Evolutionary conservation across 2,888 invertebrate genomes (phyloP).

Genomic region (Malachius bipustulatus): DNA sequence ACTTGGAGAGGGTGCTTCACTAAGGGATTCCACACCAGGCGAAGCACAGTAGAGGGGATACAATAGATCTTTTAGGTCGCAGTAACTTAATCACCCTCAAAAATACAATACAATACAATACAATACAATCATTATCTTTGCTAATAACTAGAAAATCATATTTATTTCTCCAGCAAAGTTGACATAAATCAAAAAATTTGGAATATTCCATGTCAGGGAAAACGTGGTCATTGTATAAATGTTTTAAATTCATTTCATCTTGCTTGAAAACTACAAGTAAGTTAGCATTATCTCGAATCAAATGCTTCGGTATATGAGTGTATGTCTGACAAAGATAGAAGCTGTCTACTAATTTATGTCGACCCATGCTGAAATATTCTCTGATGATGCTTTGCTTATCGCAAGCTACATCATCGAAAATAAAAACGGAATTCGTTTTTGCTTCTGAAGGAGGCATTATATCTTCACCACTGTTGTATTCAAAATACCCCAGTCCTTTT

Average conservation of each 20-base stretch:
- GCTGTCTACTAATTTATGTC: too few species aligned
- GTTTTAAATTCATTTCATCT: slow-evolving; percentile 10
- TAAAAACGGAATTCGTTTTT: slow-evolving; percentile 26
- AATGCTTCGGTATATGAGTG: too few species aligned
- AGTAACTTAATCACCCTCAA: too few species aligned
- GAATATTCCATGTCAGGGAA: slow-evolving; percentile 9
- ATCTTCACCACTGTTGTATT: slow-evolving; percentile 18
- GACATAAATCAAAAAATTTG: slow-evolving; percentile 7
- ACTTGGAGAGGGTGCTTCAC: too few species aligned
- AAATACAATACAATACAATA: too few species aligned
- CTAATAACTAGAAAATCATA: slow-evolving; percentile 8
- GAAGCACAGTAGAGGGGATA: too few species aligned
- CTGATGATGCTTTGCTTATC: slow-evolving; percentile 26
- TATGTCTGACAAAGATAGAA: slow-evolving; percentile 10
- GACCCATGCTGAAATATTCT: slow-evolving; percentile 25
- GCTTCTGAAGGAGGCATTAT: slow-evolving; percentile 20
- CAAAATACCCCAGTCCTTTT: slow-evolving; percentile 21
- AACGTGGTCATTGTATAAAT: slow-evolving; percentile 10
- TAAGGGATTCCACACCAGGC: too few species aligned
- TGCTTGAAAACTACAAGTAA: slow-evolving; percentile 8
- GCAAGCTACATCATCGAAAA: slow-evolving; percentile 32
- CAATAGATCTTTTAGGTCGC: too few species aligned
- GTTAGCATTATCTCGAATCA: too few species aligned
- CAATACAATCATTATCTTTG: too few species aligned
- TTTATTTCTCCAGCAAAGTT: slow-evolving; percentile 5